Base-by-base conservation (phyloP, 2,113 vertebrate genomes). In the Ammodytes marinus region DNA sequence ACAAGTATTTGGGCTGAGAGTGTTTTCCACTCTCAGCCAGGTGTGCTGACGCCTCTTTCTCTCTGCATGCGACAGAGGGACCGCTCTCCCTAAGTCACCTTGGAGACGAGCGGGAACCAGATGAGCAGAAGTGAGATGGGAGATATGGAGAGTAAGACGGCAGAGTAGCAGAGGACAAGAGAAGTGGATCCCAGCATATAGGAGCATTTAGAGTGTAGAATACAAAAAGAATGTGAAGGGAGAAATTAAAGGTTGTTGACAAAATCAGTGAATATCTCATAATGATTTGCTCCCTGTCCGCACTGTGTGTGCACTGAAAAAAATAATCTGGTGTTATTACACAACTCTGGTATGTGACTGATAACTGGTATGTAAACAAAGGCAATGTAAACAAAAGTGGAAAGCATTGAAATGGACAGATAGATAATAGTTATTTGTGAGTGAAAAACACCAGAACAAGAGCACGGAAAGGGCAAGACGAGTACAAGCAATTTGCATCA, bases 81-180 rank as follows among this genome's bases (percentile, higher is more conserved):
- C n/a, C 4, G 19, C 79, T 54, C 82, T 88, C 52, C 74, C 59
- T 9, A 70, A 85, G 82, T 92, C 90, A 91, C 85, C 82, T 89
- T 91, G 87, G 50, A 73, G 88, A 40, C 78, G 61, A 81, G 86
- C 74, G n/a, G 71, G 73, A 74, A 60, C 71, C 66, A 69, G 57
- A 80, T 77, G 69, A 80, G 77, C 58, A 76, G 55, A 59, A 66
- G 17, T 40, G 47, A 82, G 79, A 67, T 40, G 69, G 27, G 79
- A 77, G 72, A 63, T 19, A 67, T 53, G 14, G 47, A 10, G 2
- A 69, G 35, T 35, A 37, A 47, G 43, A 42, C 1, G 12, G 8
- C 10, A 8, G 19, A 52, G 12, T 6, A 13, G 47, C 19, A 77
- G 13, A 35, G 49, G 12, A 46, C 10, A 35, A 46, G 5, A 55